Base-by-base conservation (phyloP, 2,888 invertebrate species). In the Notodonta ziczac region DNA sequence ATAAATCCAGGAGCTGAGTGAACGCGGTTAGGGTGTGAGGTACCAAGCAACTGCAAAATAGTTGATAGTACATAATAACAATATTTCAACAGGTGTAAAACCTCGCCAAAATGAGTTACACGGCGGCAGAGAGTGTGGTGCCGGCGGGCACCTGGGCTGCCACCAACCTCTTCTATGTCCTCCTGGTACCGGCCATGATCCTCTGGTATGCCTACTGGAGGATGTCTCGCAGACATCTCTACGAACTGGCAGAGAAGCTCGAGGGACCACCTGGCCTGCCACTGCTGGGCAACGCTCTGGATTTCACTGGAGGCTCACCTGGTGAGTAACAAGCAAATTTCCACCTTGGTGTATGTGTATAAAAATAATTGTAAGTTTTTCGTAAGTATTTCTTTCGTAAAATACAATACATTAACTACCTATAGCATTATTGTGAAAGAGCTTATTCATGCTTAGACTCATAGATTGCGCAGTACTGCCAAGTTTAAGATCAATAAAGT, bases 161-260 rank as follows among this genome's bases (percentile, higher is more conserved):
- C 35, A 95, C 95, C 61, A 95, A 94, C 73, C 89, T 97, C 65
- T 97, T 97, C 83, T 95, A 96, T 74, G 94, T 95, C 66, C 94
- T 97, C n/a, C 88, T 97, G 56, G 85, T 97, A 24, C 97, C 96
- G 51, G 96, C 96, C 0, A 39, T 96, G 46, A 86, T 95, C 4
- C 93, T 97, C 57, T 97, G 96, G 94, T 96, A 96, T 82, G 91
- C 95, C 40, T 97, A 97, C 88, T 97, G 96, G 96, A 94, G 95
- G 56, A 89, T 97, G 76, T 97, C 97, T 10, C 94, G 97, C n/a
- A 94, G 95, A 50, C 96, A 95, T 78, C 76, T 97, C 82, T 92
- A 96, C 66, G 96, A 96, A 78, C 89, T 97, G 59, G 97, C 96
- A 1, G 95, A 94, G 0, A 96, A 96, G 76, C 82, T 97, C 53